These are phyloP conservation scores for Nymphicus hollandicus DNA, from an alignment of 2,113 vertebrate genomes.

Conservation along the genomic window DNA sequence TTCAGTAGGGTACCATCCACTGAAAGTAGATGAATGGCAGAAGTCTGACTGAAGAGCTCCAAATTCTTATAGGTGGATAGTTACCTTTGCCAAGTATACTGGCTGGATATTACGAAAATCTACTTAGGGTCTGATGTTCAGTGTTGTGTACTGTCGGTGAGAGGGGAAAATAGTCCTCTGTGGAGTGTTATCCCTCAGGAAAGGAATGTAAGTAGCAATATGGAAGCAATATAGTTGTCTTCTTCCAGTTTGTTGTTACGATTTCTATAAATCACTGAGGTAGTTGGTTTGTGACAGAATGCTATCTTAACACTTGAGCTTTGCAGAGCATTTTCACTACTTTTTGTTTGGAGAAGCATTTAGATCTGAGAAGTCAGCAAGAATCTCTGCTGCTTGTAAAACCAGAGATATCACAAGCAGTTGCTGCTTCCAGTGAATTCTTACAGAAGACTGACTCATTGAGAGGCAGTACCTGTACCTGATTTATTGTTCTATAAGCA, in stretches of 20 bases:
- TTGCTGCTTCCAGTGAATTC: not conserved
- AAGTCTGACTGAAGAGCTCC: not conserved
- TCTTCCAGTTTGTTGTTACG: not conserved
- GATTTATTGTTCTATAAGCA: not conserved
- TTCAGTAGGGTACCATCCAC: not conserved
- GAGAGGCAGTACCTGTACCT: not conserved
- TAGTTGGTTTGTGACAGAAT: not conserved
- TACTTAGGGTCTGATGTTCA: not conserved
- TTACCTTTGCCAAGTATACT: not conserved
- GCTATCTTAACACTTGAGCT: not conserved
- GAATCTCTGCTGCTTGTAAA: not conserved
- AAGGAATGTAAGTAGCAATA: not conserved
- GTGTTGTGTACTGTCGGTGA: not conserved
- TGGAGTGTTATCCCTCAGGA: not conserved
- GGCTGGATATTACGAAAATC: not conserved
- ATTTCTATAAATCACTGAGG: not conserved
- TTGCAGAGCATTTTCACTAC: not conserved
- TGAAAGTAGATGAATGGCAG: not conserved
- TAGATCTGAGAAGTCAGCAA: not conserved
- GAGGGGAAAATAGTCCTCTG: not conserved
- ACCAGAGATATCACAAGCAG: not conserved
- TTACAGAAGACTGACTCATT: accelerated
- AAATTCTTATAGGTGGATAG: not conserved
- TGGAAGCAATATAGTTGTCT: not conserved
- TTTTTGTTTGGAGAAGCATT: not conserved